These are phyloP conservation scores for Petrolisthes cinctipes DNA, from an alignment of 2,888 invertebrate genomes.

Conservation along the genomic window DNA sequence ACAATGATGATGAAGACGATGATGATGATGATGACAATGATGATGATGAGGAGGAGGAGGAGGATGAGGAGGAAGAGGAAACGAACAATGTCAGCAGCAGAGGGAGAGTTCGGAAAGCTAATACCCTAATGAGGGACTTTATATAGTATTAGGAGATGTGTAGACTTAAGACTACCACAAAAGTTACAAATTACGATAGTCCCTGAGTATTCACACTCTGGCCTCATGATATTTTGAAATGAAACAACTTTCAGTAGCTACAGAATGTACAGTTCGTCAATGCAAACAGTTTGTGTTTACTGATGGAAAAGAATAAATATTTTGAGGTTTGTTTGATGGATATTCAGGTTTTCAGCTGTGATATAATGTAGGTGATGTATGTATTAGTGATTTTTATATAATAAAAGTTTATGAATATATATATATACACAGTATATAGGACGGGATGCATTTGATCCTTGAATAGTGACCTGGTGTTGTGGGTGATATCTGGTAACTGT, in stretches of 20 bases:
- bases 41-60: conserved; percentile 49
- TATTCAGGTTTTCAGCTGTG: conserved; percentile 57
- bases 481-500: too few relatives aligned
- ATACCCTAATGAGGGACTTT: conserved; percentile 63
- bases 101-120: conserved; percentile 64
- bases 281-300: neutral
- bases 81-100: conserved; percentile 60
- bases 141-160: conserved; percentile 60
- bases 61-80: conserved; percentile 52
- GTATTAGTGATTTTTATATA: neutral
- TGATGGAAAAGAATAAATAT: neutral
- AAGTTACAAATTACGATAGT: conserved; percentile 3
- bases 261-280: neutral
- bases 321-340: conserved; percentile 31
- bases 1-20: conserved; percentile 45
- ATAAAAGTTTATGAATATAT: neutral
- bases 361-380: conserved; percentile 25
- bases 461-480: too few relatives aligned
- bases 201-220: conserved; percentile 16
- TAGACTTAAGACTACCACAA: conserved; percentile 9
- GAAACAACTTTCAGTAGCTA: neutral
- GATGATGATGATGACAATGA: conserved; percentile 49
- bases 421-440: too few relatives aligned
- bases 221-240: conserved; percentile 24
- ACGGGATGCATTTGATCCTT: too few relatives aligned